A percentile compares a stretch with the other conserved stretches of the same genome.
phyloP scores from a whole-genome alignment of 2,888 invertebrate genomes.

The Scaptomyza cyrtandrae region DNA sequence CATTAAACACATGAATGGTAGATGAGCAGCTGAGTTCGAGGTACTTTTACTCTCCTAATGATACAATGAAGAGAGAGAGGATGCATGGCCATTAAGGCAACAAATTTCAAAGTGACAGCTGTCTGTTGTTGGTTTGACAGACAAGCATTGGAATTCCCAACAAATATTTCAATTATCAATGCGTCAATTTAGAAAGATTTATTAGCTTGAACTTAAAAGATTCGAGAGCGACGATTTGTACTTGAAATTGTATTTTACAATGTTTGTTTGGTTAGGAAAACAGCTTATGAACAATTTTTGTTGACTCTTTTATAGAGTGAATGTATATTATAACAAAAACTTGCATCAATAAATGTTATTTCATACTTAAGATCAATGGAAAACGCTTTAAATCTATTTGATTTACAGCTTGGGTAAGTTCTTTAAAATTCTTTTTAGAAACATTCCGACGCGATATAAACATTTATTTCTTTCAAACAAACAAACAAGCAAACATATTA shows the following conservation, averaged over 20 bases:
- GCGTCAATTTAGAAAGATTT: slow-evolving; percentile 18
- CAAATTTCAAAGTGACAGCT: slow-evolving; percentile 23
- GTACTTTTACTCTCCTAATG: not conserved
- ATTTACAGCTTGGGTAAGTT: no score
- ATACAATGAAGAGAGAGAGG: not conserved
- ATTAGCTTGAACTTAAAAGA: slow-evolving; percentile 10
- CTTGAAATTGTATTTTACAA: not conserved
- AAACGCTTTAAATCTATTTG: not conserved
- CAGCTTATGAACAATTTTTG: not conserved
- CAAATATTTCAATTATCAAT: slow-evolving; percentile 22
- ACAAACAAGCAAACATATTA: slow-evolving; percentile 6
- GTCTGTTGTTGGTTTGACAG: slow-evolving; percentile 14
- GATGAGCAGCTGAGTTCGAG: not conserved
- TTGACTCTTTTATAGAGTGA: not conserved
- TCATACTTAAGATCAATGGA: not conserved
- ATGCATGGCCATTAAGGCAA: slow-evolving; percentile 3
- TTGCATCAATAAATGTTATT: not conserved
- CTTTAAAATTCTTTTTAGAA: no score
- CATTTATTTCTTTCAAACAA: slow-evolving; percentile 9
- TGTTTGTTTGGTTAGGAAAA: not conserved
- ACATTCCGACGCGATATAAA: slow-evolving; percentile 10
- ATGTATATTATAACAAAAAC: not conserved
- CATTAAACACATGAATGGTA: not conserved
- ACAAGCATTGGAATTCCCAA: slow-evolving; percentile 6
- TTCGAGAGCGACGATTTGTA: slow-evolving; percentile 1